A percentile compares a stretch with the other conserved stretches of the same genome.
phyloP scores from a whole-genome alignment of 2,888 invertebrate species.

The Unio pictorum region DNA sequence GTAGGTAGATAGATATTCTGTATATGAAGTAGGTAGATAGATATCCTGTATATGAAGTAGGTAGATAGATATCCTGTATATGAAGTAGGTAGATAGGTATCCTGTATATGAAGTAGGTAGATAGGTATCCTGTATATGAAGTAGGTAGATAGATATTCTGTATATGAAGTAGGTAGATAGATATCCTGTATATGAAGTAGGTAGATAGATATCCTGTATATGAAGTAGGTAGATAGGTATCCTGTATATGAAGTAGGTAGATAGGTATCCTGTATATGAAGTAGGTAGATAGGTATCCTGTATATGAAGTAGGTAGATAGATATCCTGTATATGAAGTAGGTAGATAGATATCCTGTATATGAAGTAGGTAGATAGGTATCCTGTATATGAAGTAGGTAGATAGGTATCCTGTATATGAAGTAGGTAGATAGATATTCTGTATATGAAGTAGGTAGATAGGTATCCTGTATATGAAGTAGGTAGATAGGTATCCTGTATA shows the following conservation, averaged over 20 bases:
- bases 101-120: conserved; percentile 9
- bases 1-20: neutral
- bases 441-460: conserved; percentile 10
- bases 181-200: conserved; percentile 9
- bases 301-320: conserved; percentile 9
- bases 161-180: conserved; percentile 3
- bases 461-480: too few relatives aligned
- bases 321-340: neutral
- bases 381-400: too few relatives aligned
- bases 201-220: neutral
- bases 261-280: too few relatives aligned
- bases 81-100: conserved; percentile 4
- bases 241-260: conserved; percentile 9
- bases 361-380: conserved; percentile 2
- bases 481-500: conserved; percentile 1
- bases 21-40: conserved; percentile 9
- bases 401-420: conserved; percentile 10
- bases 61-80: conserved; percentile 4
- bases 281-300: neutral
- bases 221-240: neutral
- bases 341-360: conserved; percentile 1
- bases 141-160: conserved; percentile 2
- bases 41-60: neutral
- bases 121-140: too few relatives aligned
- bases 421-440: neutral